Evolutionary conservation across 2,888 invertebrate species (phyloP).

Genomic region (Drosophila melanosoma): DNA sequence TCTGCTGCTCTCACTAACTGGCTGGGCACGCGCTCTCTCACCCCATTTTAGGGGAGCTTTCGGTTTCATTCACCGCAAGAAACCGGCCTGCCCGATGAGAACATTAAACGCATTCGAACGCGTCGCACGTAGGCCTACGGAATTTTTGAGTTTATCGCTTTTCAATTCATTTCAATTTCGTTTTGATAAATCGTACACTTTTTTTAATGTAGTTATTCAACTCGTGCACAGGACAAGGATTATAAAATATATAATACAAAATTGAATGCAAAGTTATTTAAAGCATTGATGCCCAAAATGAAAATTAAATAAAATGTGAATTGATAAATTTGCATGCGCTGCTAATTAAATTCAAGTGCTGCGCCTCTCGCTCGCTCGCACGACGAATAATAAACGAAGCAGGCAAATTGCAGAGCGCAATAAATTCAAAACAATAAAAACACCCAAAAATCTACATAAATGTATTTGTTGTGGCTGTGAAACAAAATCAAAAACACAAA

Average conservation of each 20-base stretch:
- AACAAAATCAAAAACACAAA: constrained; percentile 38
- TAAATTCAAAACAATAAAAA: constrained; percentile 62
- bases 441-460: constrained; percentile 74
- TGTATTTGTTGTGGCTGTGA: constrained; percentile 70
- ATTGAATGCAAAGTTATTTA: constrained; percentile 54
- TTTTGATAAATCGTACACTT: constrained; percentile 18
- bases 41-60: constrained; percentile 62
- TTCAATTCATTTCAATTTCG: constrained; percentile 29
- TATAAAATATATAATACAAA: constrained; percentile 18
- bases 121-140: constrained; percentile 73
- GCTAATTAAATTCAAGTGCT: constrained; percentile 80
- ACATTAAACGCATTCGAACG: constrained; percentile 76
- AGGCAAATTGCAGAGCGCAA: constrained; percentile 78
- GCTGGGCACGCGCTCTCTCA: constrained; percentile 32
- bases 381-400: constrained; percentile 62
- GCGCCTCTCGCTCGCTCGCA: constrained; percentile 63
- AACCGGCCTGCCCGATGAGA: constrained; percentile 72
- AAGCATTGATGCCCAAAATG: constrained; percentile 32
- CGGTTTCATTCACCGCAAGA: constrained; percentile 70
- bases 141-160: constrained; percentile 26
- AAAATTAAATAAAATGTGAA: constrained; percentile 60
- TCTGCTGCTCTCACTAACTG: constrained; percentile 13
- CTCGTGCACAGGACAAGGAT: constrained; percentile 29
- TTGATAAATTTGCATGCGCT: constrained; percentile 74
- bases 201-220: constrained; percentile 64